Conservation (phyloP, 2,888 invertebrate genomes). For the Gryllus longicercus region DNA sequence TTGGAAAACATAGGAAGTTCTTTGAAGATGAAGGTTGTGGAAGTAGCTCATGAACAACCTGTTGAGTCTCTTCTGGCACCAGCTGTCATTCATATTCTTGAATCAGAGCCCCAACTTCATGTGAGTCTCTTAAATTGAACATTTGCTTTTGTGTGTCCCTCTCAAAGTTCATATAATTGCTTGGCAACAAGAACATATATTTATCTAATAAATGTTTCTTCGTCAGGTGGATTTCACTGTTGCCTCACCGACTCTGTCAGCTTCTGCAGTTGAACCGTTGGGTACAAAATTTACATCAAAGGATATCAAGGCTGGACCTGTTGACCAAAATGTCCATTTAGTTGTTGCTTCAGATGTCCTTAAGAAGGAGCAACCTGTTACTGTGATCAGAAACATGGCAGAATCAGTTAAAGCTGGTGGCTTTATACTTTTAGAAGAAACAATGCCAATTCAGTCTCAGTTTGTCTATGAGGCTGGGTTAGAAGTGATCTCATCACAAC, state of each 20-base stretch:
- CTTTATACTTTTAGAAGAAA: constrained; percentile 71
- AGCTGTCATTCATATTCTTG: constrained; percentile 59
- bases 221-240: constrained; percentile 56
- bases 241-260: constrained; percentile 51
- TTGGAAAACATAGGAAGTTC: constrained; percentile 70
- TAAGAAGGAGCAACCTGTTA: constrained; percentile 49
- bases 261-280: constrained; percentile 57
- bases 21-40: constrained; percentile 68
- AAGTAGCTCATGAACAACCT: constrained; percentile 62
- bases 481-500: constrained; percentile 59
- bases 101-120: constrained; percentile 70
- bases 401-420: constrained; percentile 65
- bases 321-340: constrained; percentile 67
- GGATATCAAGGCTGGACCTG: constrained; percentile 57
- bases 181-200: not conserved
- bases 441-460: constrained; percentile 43
- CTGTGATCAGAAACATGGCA: constrained; percentile 56
- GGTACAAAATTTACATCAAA: constrained; percentile 64
- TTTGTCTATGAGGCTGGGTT: constrained; percentile 48
- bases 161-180: not conserved
- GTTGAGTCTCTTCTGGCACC: constrained; percentile 65
- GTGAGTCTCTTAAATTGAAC: constrained; percentile 41
- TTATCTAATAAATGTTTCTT: not conserved
- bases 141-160: not conserved
- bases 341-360: constrained; percentile 62